Percentiles rank a stretch among this genome's conserved stretches.
phyloP scores from a whole-genome alignment of 2,888 invertebrate genomes.

The Ochlodes sylvanus region DNA sequence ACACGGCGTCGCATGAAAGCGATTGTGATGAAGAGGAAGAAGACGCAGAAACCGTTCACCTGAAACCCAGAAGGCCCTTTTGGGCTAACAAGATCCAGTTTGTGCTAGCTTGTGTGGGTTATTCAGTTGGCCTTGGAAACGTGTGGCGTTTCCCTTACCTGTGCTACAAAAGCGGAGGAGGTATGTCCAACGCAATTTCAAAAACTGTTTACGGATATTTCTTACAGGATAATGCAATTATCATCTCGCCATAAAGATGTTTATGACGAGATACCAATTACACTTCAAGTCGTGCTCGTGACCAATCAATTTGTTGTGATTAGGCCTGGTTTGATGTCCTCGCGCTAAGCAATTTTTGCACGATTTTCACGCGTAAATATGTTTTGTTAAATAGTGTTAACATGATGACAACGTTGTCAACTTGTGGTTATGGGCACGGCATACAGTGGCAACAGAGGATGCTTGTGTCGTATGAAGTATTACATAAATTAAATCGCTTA shows the following conservation, averaged over 20 bases:
- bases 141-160: slow-evolving; percentile 97
- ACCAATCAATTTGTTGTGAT: slow-evolving; percentile 36
- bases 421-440: no score
- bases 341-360: slow-evolving; percentile 16
- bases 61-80: slow-evolving; percentile 91
- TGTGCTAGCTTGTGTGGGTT: slow-evolving; percentile 94
- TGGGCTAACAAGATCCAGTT: slow-evolving; percentile 96
- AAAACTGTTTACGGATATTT: background rate
- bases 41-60: slow-evolving; percentile 87
- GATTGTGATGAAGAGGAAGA: slow-evolving; percentile 90
- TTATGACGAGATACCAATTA: slow-evolving; percentile 10
- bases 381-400: background rate
- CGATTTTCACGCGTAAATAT: background rate
- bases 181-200: slow-evolving; percentile 71
- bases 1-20: slow-evolving; percentile 90
- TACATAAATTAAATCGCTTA: no score
- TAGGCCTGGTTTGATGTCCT: slow-evolving; percentile 18
- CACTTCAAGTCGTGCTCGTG: slow-evolving; percentile 26
- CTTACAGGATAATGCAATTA: background rate
- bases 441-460: no score
- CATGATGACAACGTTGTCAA: no score
- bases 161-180: slow-evolving; percentile 95
- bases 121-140: slow-evolving; percentile 95
- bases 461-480: no score
- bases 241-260: no score